These are phyloP conservation scores for Venturia canescens DNA, from an alignment of 1,140 invertebrate genomes.

Conservation along the genomic window DNA sequence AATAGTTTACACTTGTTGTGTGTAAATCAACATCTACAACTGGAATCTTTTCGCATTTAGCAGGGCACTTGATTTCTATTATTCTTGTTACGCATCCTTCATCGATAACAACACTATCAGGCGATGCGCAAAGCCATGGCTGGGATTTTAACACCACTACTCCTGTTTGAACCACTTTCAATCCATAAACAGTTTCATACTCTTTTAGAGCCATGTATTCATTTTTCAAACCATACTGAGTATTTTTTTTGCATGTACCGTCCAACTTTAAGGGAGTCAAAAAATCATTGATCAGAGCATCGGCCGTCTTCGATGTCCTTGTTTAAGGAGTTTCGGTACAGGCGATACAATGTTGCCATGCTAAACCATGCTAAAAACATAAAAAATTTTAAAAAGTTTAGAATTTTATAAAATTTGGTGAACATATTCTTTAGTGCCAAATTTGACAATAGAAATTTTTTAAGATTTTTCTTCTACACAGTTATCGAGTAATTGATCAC, in stretches of 20 bases:
- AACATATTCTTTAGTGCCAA: no score
- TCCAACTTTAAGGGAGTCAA: not conserved
- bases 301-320: not conserved
- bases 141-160: constrained; percentile 44
- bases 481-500: no score
- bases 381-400: no score
- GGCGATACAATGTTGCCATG: no score
- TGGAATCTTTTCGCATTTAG: constrained; percentile 49
- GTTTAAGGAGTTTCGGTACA: no score
- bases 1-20: constrained; percentile 46
- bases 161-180: constrained; percentile 47
- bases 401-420: no score
- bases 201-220: not conserved
- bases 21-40: not conserved
- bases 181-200: constrained; percentile 28
- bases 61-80: constrained; percentile 60
- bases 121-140: constrained; percentile 53
- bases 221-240: constrained; percentile 18
- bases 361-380: no score
- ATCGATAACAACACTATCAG: constrained; percentile 58
- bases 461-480: no score
- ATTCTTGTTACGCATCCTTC: constrained; percentile 51
- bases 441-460: no score
- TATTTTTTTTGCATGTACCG: not conserved
- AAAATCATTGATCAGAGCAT: constrained; percentile 3